phyloP scores from a whole-genome alignment of 2,888 invertebrate species.

The Dicranocentrus wangi region DNA sequence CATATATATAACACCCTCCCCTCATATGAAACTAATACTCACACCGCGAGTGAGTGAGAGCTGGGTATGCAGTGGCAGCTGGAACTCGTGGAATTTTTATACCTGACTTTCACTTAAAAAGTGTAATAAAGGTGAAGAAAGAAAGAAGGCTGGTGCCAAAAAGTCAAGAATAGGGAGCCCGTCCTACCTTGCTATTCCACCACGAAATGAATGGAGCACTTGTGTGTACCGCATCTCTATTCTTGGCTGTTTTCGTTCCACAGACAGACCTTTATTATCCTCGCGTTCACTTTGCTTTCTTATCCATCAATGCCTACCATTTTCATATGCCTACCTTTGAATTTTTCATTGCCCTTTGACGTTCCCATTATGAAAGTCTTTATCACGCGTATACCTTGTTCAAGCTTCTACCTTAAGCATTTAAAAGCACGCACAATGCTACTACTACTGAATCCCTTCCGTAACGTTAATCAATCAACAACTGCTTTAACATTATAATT shows the following conservation, averaged over 20 bases:
- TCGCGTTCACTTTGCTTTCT: constrained; percentile 62
- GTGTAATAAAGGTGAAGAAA: constrained; percentile 56
- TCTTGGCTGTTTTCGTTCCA: background rate
- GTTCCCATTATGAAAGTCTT: no score
- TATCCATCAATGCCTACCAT: constrained; percentile 72
- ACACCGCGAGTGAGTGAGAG: constrained; percentile 37
- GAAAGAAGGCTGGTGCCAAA: constrained; percentile 30
- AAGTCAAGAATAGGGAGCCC: constrained; percentile 9
- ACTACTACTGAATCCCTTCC: no score
- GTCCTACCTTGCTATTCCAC: no score
- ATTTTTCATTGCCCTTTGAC: constrained; percentile 70
- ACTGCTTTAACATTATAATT: no score
- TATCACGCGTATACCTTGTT: no score
- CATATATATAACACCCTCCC: background rate
- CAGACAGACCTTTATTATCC: constrained; percentile 10
- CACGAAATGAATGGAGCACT: no score
- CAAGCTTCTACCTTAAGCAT: no score
- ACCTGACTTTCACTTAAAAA: constrained; percentile 52
- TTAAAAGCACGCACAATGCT: no score
- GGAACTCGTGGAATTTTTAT: constrained; percentile 46
- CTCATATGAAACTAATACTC: no score
- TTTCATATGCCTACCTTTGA: constrained; percentile 68
- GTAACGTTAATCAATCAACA: no score
- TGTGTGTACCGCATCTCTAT: constrained; percentile 2
- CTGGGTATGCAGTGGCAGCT: constrained; percentile 58